Evolutionary conservation across 2,113 vertebrate species (phyloP).

Genomic region (Embiotoca jacksoni): DNA sequence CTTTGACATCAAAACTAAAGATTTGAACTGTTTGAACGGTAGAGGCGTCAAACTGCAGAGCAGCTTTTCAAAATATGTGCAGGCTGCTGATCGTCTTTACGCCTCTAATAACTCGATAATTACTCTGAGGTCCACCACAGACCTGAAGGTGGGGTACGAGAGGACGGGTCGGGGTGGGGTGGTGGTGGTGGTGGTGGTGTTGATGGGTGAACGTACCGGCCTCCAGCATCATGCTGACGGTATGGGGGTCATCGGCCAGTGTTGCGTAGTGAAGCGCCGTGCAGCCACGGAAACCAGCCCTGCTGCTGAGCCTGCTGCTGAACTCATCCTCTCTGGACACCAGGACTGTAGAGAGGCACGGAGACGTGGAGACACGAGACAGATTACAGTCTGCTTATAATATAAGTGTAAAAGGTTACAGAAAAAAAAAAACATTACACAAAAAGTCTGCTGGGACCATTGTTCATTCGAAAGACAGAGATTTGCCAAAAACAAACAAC

Average conservation of each 20-base stretch:
- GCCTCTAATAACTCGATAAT: neutral
- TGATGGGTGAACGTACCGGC: slow-evolving; percentile 82
- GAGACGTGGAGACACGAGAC: neutral
- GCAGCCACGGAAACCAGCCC: slow-evolving; percentile 94
- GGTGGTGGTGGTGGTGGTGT: no score
- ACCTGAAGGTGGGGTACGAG: neutral
- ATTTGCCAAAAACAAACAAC: no score
- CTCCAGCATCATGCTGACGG: slow-evolving; percentile 88
- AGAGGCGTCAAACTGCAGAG: no score
- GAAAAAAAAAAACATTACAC: neutral
- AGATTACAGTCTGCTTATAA: neutral
- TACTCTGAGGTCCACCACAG: neutral
- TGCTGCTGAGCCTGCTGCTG: slow-evolving; percentile 92
- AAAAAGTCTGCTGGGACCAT: neutral
- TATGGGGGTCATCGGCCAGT: slow-evolving; percentile 88
- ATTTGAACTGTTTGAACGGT: no score
- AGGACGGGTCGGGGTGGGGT: neutral
- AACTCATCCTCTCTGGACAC: slow-evolving; percentile 96
- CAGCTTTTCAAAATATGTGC: no score
- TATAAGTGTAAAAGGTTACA: neutral
- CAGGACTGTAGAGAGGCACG: slow-evolving; percentile 83
- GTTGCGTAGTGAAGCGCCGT: slow-evolving; percentile 94
- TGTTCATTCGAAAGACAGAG: neutral
- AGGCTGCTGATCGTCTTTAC: no score
- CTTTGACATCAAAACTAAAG: no score